Conservation (phyloP, 2,797 vertebrate genomes). For the Alca torda region DNA sequence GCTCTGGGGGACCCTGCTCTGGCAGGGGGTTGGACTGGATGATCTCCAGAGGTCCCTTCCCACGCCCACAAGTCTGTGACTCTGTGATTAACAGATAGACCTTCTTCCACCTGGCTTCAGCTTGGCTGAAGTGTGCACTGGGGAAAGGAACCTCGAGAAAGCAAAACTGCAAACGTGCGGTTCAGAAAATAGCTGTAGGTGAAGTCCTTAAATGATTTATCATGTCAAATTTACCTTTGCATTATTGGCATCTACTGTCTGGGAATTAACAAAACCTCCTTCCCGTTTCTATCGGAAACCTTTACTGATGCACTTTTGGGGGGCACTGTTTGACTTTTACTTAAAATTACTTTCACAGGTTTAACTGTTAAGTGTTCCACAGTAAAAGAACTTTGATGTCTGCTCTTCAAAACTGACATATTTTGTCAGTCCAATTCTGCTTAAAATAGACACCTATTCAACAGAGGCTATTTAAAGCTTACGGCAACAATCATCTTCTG, state of each 20-base stretch:
- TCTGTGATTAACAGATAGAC: neutral
- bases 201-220: neutral
- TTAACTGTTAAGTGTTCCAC: neutral
- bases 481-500: neutral
- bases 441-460: neutral
- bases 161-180: neutral
- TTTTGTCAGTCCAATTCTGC: neutral
- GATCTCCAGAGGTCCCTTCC: no score
- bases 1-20: no score
- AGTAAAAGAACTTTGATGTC: neutral
- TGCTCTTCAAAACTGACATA: neutral
- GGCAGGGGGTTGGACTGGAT: no score
- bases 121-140: neutral
- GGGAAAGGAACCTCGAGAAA: neutral
- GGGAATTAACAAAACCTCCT: neutral
- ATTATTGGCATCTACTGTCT: neutral
- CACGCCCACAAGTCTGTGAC: no score
- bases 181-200: neutral
- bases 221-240: neutral
- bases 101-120: neutral
- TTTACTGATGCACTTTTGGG: neutral
- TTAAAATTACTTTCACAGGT: neutral
- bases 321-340: neutral
- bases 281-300: neutral
- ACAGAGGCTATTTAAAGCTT: neutral